Evolutionary conservation across 2,113 vertebrate species (phyloP).

Genomic region (Holacanthus passer): DNA sequence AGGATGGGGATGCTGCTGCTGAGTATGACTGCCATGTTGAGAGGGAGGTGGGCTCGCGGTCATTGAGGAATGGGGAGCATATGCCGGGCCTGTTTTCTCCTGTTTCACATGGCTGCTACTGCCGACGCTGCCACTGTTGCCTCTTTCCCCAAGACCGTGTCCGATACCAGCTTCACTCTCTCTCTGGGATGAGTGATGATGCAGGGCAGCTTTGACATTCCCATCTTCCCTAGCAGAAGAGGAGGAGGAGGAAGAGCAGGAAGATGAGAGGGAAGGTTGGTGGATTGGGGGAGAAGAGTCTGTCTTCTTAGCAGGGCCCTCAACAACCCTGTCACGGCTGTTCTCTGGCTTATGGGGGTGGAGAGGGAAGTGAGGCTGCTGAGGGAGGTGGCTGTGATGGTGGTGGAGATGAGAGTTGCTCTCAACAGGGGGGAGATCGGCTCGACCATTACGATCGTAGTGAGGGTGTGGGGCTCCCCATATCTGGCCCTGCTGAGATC

Average conservation of each 20-base stretch:
- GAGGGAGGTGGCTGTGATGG: constrained; percentile 75
- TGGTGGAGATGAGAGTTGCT: constrained; percentile 79
- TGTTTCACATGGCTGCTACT: constrained; percentile 66
- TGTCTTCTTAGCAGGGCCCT: constrained; percentile 75
- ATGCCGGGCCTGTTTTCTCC: constrained; percentile 74
- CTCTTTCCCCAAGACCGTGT: constrained; percentile 64
- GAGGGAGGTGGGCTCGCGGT: constrained; percentile 55
- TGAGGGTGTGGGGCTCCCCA: constrained; percentile 83
- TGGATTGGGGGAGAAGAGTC: constrained; percentile 79
- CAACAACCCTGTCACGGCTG: constrained; percentile 76
- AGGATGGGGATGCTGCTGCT: constrained; percentile 77
- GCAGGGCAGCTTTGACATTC: constrained; percentile 75
- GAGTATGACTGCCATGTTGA: constrained; percentile 72
- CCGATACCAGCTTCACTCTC: constrained; percentile 65
- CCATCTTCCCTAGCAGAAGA: constrained; percentile 84
- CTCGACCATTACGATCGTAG: constrained; percentile 85
- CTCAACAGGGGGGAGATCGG: constrained; percentile 78
- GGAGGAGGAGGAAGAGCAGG: constrained; percentile 85
- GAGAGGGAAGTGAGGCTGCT: constrained; percentile 77
- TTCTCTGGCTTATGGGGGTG: constrained; percentile 81
- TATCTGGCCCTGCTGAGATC: constrained; percentile 80
- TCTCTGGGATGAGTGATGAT: constrained; percentile 75
- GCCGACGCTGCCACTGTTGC: constrained; percentile 42
- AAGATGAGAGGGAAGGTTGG: constrained; percentile 82
- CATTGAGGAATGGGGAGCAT: constrained; percentile 55